Evolutionary conservation across 1,140 invertebrate genomes (phyloP), one percentile per base, ranked within the genome.

Genomic region (Leptopilina clavipes): DNA sequence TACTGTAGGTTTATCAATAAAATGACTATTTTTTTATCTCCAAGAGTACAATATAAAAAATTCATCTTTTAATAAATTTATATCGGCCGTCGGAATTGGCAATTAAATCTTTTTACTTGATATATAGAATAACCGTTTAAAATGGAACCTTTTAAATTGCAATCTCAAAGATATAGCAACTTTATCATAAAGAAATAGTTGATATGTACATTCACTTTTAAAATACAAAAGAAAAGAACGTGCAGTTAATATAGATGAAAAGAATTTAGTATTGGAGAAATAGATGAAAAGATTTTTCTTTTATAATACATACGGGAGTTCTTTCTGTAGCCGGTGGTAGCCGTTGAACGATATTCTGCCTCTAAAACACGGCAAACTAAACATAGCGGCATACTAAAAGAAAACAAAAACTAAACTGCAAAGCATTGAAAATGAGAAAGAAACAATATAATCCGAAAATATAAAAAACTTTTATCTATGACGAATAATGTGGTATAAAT

Each of bases 301-400:
- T 8, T 65, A n/a, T 65, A 65, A 89, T 91, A 91, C 90, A 87
- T 91, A 91, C 90, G 80, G 90, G 90, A 54, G 89, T 90, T 81
- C 86, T 87, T 74, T 91, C 89, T 81, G 89, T 86, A n/a, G 85
- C 83, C 44, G 83, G 83, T 75, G 75, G 65, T 10, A 56, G 48
- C 56, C 84, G 73, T 76, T 83, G 56, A 75, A 56, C 77, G 80
- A 81, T 70, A 76, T 76, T 77, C 86, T 81, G 85, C 87, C 76
- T 90, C 90, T 91, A 91, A 88, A 90, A 91, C 89, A 89, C 83
- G 84, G 83, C 86, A 90, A 90, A 89, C 88, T 86, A 86, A 90
- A 87, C 80, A 85, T 86, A 87, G 87, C 83, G 70, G 78, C 87
- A 87, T 71, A 43, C 75, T 56, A 73, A 72, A 78, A 74, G 71